Evolutionary conservation across 2,888 invertebrate species (phyloP).

Genomic region (Onthophagus sagittarius): DNA sequence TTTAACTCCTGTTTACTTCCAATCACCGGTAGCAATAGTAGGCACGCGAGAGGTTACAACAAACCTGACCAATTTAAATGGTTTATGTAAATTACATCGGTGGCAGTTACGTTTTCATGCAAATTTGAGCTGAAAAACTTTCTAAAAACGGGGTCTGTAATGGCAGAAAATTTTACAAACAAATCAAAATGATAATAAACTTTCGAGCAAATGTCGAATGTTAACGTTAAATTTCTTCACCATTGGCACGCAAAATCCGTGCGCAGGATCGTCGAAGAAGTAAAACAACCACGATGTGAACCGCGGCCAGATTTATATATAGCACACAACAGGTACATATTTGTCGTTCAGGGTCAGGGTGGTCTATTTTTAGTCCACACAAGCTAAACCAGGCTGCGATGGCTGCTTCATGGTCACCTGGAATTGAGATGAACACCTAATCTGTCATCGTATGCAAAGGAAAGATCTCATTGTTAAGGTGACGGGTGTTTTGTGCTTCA

Average conservation of each 20-base stretch:
- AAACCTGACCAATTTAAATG: not conserved
- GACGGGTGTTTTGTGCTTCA: not conserved
- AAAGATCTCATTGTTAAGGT: not conserved
- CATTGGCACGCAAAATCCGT: not conserved
- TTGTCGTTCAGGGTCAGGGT: conserved; percentile 30
- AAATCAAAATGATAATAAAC: no score
- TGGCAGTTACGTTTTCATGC: not conserved
- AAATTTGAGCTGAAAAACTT: not conserved
- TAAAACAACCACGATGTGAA: not conserved
- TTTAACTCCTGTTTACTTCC: not conserved
- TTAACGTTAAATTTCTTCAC: not conserved
- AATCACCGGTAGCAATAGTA: not conserved
- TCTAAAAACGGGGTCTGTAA: not conserved
- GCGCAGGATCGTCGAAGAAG: not conserved
- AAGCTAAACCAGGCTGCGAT: not conserved
- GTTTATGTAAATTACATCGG: not conserved
- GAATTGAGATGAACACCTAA: conserved; percentile 9
- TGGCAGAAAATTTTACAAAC: no score
- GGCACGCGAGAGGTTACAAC: not conserved
- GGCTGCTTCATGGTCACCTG: conserved; percentile 10
- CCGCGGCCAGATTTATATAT: not conserved
- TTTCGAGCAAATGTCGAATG: not conserved
- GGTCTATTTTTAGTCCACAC: conserved; percentile 26
- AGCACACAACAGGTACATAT: conserved; percentile 15
- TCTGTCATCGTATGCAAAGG: conserved; percentile 12